Percentiles rank a stretch among this genome's conserved stretches.
These are phyloP conservation scores for Brienomyrus brachyistius DNA, from an alignment of 2,113 vertebrate genomes.

Conservation along the genomic window DNA sequence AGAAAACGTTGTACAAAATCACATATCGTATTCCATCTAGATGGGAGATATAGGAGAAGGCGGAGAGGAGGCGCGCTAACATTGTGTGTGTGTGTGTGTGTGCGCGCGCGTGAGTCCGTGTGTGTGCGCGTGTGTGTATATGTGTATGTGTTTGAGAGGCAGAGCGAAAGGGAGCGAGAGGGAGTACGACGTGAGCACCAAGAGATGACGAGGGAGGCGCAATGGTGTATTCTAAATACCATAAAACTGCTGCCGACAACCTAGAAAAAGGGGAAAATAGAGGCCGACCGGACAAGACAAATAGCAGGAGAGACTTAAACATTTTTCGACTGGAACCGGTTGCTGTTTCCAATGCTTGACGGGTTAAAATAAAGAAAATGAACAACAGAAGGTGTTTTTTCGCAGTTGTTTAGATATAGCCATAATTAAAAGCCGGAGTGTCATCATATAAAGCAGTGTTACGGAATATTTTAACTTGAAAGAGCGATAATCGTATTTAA, in stretches of 20 bases:
- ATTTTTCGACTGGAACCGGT: neutral
- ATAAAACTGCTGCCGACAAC: constrained; percentile 32
- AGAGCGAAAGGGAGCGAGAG: constrained; percentile 16
- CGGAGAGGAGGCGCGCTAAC: neutral
- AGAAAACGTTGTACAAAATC: neutral
- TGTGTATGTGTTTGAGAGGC: constrained; percentile 1
- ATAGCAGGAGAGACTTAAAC: constrained; percentile 20
- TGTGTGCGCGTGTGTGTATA: neutral
- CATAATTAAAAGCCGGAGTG: neutral
- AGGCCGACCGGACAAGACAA: constrained; percentile 44
- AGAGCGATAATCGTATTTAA: neutral
- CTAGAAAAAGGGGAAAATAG: constrained; percentile 26
- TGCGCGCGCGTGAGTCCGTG: neutral
- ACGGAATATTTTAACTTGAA: constrained; percentile 10
- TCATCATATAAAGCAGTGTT: neutral
- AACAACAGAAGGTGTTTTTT: neutral
- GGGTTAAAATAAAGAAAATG: neutral
- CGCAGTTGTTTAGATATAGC: constrained; percentile 2
- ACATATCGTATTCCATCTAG: neutral
- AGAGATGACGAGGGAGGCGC: constrained; percentile 21
- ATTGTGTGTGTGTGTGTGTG: neutral
- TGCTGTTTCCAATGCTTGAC: neutral
- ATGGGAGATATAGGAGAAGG: neutral
- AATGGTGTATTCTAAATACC: constrained; percentile 37
- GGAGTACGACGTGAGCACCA: constrained; percentile 14